Base-by-base conservation (phyloP, 2,113 vertebrate species). In the Rostratula benghalensis region DNA sequence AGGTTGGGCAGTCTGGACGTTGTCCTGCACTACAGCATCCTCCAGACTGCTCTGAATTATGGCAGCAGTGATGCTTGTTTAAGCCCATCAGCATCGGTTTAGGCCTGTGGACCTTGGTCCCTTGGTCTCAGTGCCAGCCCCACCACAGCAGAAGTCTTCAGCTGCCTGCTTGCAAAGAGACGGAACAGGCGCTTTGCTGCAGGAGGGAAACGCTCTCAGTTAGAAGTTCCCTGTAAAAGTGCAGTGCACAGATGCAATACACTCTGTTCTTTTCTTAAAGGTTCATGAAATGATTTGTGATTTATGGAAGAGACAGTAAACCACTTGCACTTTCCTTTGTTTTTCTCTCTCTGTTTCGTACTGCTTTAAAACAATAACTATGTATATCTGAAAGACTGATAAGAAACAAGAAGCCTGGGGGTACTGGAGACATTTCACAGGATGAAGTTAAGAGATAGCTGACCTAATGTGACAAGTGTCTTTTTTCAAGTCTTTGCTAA, bases 401-500 rank as follows among this genome's bases (percentile, higher is more conserved):
- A 96, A 95, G 95, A 87, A 84, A 95, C 46, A 90, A 79, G 93
- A 76, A 95, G 94, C 93, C 93, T 3, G 6, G 81, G 94, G 96
- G 76, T 81, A 97, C 95, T 95, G 96, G 93, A 97, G 96, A 97
- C 95, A 97, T 96, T 97, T 97, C 97, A 95, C 96, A 97, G 96
- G 95, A 97, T 95, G 93, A 81, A 97, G 96, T 94, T 95, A 95
- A 97, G 95, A 97, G 97, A 96, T 81, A 96, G 91, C 91, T 97
- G 95, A 97, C 94, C 94, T 96, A 93, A 94, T 93, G 95, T 97
- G 94, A 96, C 96, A 97, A 96, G 96, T 90, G 93, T 95, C 93
- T 94, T 94, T 97, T 97, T 97, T 94, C 95, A 98, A 96, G 95
- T 95, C 96, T 96, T 96, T 96, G 94, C 96, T 97, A 97, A 97